Evolutionary conservation across 2,888 invertebrate species (phyloP).

Genomic region (Fissipunctia ypsillon): DNA sequence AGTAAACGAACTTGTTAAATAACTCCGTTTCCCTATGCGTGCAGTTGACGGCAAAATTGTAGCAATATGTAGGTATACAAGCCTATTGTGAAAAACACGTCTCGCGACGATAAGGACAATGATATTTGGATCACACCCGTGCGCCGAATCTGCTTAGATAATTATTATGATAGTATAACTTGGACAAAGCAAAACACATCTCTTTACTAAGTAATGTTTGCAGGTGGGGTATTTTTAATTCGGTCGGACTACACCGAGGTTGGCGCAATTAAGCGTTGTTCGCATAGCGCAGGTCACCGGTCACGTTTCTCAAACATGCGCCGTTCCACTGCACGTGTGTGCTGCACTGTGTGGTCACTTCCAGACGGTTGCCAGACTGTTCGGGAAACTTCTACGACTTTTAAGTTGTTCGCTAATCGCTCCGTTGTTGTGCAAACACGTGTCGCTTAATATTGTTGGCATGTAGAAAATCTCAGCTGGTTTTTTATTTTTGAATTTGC

Average conservation of each 20-base stretch:
- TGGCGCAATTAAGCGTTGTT: constrained; percentile 66
- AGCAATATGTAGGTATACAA: not conserved
- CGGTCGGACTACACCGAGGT: constrained; percentile 55
- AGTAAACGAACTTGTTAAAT: constrained; percentile 7
- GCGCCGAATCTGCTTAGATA: constrained; percentile 40
- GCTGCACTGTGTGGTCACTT: constrained; percentile 54
- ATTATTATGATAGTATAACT: constrained; percentile 49
- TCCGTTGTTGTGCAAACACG: constrained; percentile 4
- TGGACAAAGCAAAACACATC: constrained; percentile 24
- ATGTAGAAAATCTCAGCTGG: not conserved
- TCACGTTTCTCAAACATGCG: constrained; percentile 83
- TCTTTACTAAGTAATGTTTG: constrained; percentile 3
- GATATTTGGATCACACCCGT: constrained; percentile 57
- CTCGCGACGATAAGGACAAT: constrained; percentile 38
- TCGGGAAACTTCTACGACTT: constrained; percentile 51
- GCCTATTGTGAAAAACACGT: constrained; percentile 36
- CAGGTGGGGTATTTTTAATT: constrained; percentile 52
- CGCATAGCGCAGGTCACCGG: constrained; percentile 66
- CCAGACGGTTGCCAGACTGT: constrained; percentile 43
- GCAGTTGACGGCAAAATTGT: constrained; percentile 4
- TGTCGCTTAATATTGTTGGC: not conserved
- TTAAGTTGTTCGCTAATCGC: constrained; percentile 10
- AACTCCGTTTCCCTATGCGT: not conserved
- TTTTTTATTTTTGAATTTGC: not conserved
- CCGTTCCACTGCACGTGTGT: constrained; percentile 74